phyloP scores from a whole-genome alignment of 1,140 invertebrate species.

The Apolygus lucorum region DNA sequence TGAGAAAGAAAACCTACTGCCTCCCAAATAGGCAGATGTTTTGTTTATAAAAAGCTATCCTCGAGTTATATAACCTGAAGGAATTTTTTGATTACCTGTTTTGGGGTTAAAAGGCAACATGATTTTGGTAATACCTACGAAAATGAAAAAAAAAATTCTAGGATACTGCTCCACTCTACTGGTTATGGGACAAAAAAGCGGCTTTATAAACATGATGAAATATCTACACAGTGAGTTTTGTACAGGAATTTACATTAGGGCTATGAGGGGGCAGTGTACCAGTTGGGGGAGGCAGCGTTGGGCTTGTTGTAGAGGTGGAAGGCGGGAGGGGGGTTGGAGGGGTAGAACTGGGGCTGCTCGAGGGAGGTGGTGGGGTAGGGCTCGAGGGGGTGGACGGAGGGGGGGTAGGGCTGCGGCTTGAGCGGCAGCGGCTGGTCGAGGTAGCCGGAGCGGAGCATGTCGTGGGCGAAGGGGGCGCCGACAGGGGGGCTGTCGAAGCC shows the following conservation, averaged over 20 bases:
- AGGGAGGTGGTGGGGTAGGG: constrained; percentile 46
- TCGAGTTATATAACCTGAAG: too few species aligned
- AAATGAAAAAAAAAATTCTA: too few species aligned
- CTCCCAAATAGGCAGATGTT: too few species aligned
- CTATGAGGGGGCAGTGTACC: constrained; percentile 71
- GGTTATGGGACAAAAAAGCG: constrained; percentile 6
- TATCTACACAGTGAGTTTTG: not conserved
- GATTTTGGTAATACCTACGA: too few species aligned
- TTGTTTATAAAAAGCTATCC: too few species aligned
- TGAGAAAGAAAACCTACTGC: too few species aligned
- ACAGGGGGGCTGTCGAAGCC: constrained; percentile 36
- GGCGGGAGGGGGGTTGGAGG: constrained; percentile 53
- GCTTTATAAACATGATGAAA: constrained; percentile 14
- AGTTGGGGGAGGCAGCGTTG: constrained; percentile 53
- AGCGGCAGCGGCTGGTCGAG: constrained; percentile 61
- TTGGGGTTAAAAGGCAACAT: too few species aligned
- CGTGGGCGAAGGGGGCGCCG: constrained; percentile 31
- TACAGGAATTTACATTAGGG: constrained; percentile 29
- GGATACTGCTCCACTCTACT: too few species aligned
- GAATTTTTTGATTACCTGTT: too few species aligned
- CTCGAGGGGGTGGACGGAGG: constrained; percentile 47
- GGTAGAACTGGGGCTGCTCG: constrained; percentile 78
- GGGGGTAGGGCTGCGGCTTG: constrained; percentile 74
- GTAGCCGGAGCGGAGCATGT: constrained; percentile 52
- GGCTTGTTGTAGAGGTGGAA: constrained; percentile 82